These are phyloP conservation scores for Isichthys henryi DNA, from an alignment of 2,113 vertebrate genomes.

Conservation along the genomic window DNA sequence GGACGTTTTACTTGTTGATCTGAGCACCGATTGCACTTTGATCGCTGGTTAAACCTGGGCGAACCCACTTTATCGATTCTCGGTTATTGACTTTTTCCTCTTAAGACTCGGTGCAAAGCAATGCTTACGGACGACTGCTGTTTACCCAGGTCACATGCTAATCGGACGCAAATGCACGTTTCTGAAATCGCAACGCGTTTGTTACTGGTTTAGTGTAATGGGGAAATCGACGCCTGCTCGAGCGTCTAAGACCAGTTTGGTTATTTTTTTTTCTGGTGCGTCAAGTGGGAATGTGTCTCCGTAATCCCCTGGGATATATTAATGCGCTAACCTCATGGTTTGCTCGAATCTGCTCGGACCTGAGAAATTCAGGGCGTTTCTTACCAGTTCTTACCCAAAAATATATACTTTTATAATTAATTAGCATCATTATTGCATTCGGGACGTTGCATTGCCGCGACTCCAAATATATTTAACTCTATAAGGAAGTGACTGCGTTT, in stretches of 20 bases:
- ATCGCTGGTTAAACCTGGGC: constrained; percentile 33
- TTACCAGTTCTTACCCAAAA: neutral
- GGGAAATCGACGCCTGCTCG: neutral
- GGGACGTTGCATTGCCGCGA: neutral
- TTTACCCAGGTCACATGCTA: constrained; percentile 13
- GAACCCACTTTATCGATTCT: constrained; percentile 37
- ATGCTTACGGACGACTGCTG: constrained; percentile 2
- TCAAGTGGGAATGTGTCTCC: neutral
- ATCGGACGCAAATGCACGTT: neutral
- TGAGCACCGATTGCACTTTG: constrained; percentile 41
- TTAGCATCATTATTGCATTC: neutral
- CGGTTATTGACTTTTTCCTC: constrained; percentile 38
- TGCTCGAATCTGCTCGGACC: neutral
- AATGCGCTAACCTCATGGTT: neutral
- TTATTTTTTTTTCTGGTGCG: neutral
- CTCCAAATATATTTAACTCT: neutral
- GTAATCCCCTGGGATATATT: neutral
- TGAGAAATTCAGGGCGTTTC: neutral
- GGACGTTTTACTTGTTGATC: constrained; percentile 8
- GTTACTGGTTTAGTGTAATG: neutral
- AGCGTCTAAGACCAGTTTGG: neutral
- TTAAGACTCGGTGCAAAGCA: neutral
- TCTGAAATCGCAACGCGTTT: neutral
- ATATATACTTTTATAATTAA: neutral
- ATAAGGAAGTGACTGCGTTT: constrained; percentile 31